Evolutionary conservation across 2,888 invertebrate genomes (phyloP).

Genomic region (Heterodera filipjevi): DNA sequence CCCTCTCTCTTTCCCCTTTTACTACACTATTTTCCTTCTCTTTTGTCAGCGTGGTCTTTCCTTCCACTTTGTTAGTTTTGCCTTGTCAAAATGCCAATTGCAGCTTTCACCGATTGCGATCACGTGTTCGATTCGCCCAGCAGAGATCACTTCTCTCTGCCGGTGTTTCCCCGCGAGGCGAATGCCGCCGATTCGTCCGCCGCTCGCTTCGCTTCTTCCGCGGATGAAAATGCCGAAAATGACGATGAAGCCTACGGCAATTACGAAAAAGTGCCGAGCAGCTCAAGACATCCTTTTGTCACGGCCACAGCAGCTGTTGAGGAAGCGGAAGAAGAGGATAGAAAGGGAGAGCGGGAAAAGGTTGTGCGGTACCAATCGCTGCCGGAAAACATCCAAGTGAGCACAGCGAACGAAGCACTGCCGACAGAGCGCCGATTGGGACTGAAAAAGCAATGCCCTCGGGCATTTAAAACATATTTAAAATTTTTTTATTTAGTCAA

Average conservation of each 20-base stretch:
- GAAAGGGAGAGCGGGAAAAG: constrained; percentile 1
- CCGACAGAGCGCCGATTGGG: background rate
- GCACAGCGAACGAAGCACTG: background rate
- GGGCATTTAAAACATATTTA: background rate
- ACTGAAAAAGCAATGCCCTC: background rate
- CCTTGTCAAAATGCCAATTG: constrained; percentile 1
- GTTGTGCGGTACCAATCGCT: constrained; percentile 27
- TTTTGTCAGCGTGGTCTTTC: too few relatives aligned
- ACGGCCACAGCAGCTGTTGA: constrained; percentile 9
- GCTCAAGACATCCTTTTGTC: constrained; percentile 17
- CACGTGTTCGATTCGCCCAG: constrained; percentile 55
- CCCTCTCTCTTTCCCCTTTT: background rate
- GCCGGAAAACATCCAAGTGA: constrained; percentile 51
- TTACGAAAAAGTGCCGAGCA: background rate
- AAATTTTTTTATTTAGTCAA: background rate
- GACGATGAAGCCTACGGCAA: background rate
- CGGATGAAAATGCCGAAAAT: constrained; percentile 9
- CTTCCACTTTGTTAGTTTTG: background rate
- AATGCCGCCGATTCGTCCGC: constrained; percentile 11
- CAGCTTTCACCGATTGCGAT: constrained; percentile 58
- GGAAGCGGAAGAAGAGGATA: constrained; percentile 10
- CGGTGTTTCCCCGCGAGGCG: constrained; percentile 49
- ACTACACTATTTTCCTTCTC: background rate
- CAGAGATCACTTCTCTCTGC: constrained; percentile 55
- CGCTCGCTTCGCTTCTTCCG: background rate